Percentiles rank a stretch among this genome's conserved stretches.
These are phyloP conservation scores for Echinarachnius parma DNA, from an alignment of 53 echinoderm and acorn worm species.

Conservation along the genomic window DNA sequence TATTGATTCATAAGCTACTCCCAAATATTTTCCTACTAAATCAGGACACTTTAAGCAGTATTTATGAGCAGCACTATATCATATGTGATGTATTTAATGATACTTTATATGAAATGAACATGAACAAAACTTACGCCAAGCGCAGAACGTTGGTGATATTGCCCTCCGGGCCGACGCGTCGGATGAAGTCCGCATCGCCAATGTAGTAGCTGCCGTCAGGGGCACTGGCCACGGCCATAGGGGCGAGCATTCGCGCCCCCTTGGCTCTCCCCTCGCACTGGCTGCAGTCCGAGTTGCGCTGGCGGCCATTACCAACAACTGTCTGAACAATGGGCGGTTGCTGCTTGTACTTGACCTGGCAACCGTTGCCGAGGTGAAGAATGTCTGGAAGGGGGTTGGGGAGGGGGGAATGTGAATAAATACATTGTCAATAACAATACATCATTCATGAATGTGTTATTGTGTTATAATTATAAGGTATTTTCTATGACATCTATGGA, in stretches of 20 bases:
- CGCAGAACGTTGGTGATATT: slow-evolving; percentile 74
- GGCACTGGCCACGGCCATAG: slow-evolving; percentile 72
- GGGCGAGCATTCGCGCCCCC: slow-evolving; percentile 83
- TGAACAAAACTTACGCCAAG: slow-evolving; percentile 70
- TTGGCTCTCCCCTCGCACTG: slow-evolving; percentile 84
- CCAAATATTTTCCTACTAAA: too few relatives aligned
- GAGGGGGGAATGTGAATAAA: too few relatives aligned
- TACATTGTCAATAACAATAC: too few relatives aligned
- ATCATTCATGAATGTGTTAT: too few relatives aligned
- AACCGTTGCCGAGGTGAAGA: slow-evolving; percentile 72
- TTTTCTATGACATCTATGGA: too few relatives aligned
- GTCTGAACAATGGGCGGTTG: slow-evolving; percentile 72
- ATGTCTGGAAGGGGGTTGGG: slow-evolving; percentile 43
- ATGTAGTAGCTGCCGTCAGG: slow-evolving; percentile 84
- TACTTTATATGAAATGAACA: neutral
- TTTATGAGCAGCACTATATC: too few relatives aligned
- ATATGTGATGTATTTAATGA: too few relatives aligned
- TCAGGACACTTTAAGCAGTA: too few relatives aligned
- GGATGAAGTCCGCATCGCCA: slow-evolving; percentile 82
- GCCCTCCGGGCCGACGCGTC: slow-evolving; percentile 75
- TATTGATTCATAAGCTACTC: too few relatives aligned
- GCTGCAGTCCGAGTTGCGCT: slow-evolving; percentile 59
- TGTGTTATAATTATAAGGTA: too few relatives aligned
- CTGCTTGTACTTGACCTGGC: slow-evolving; percentile 61
- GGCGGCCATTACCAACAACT: slow-evolving; percentile 86